These are phyloP conservation scores for Coenonympha arcania DNA, from an alignment of 2,888 invertebrate genomes.

Conservation along the genomic window DNA sequence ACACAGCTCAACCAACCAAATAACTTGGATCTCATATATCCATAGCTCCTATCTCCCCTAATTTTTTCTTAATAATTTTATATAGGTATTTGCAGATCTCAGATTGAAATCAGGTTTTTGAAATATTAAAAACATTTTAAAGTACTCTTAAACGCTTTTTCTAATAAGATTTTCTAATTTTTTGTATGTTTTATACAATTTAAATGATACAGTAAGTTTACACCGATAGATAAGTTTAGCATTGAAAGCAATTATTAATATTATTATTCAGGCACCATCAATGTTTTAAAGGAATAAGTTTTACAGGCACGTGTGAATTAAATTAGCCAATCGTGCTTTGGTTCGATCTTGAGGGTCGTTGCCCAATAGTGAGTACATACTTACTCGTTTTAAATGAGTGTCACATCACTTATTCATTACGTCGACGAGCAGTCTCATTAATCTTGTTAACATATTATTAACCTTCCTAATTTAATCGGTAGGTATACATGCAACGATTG, in stretches of 20 bases:
- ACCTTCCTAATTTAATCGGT: background rate
- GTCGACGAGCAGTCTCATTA: background rate
- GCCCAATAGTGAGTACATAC: background rate
- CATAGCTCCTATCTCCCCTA: too few species aligned
- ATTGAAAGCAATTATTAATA: background rate
- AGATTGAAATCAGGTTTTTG: too few species aligned
- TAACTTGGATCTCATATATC: too few species aligned
- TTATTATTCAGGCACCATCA: background rate
- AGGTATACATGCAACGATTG: too few species aligned
- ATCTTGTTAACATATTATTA: background rate
- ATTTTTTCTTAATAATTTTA: too few species aligned
- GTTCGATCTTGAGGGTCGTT: conserved; percentile 7
- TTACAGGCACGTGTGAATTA: conserved; percentile 17
- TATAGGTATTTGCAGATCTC: too few species aligned
- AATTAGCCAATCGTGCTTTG: conserved; percentile 12
- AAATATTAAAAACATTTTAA: too few species aligned
- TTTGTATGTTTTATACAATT: too few species aligned
- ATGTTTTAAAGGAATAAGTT: conserved; percentile 2
- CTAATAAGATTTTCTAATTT: too few species aligned
- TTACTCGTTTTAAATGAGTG: conserved; percentile 1
- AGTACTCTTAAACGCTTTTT: too few species aligned
- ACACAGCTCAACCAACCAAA: too few species aligned
- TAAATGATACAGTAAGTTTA: too few species aligned
- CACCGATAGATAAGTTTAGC: background rate
- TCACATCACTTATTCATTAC: conserved; percentile 2